Evolutionary conservation across 2,797 vertebrate species (phyloP), one percentile per base, ranked within the genome.

Genomic region (Pelochelys cantorii): DNA sequence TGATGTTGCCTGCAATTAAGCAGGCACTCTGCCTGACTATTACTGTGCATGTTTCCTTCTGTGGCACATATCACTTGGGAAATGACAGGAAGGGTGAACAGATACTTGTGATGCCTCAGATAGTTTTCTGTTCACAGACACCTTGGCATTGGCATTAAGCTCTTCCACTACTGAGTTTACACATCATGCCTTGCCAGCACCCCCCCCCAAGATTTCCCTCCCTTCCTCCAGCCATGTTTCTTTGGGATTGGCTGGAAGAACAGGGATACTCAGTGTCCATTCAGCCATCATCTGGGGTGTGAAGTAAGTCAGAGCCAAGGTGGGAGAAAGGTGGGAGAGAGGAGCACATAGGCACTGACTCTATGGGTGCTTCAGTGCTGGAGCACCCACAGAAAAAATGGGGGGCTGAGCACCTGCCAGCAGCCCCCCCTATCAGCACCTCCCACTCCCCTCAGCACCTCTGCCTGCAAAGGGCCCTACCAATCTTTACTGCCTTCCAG

Each of bases 211-310:
- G 95, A 97, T 12, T 83, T 86, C 27, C 42, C 42, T 42, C 42
- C 42, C 42, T 42, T 42, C 90, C 95, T 25, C 91, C 87, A 1
- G 94, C 93, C 25, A 84, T 96, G 65, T 95, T 95, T 5, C 93
- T 97, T 74, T 89, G 97, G 79, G 96, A 97, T 90, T 96, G 96
- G 96, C 96, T 94, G 5, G 94, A 97, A 59, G 95, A 95, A 88
- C 96, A 95, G 95, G 96, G 97, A 27, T 93, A 34, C 68, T 17
- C 15, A 54, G 27, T 31, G 42, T n/a, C 34, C 59, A 37, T 53
- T 83, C 18, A 62, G 15, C 62, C 60, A 7, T 62, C 60, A 62
- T 62, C 59, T 59, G 27, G 12, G 27, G 59, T 42, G 27, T 62
- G 59, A 62, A 62, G 27, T 62, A 62, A 62, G 60, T 29, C 60